Evolutionary conservation across 1,140 invertebrate genomes (phyloP), one percentile per base, ranked within the genome.

Genomic region (Proctacanthus coquilletti): DNA sequence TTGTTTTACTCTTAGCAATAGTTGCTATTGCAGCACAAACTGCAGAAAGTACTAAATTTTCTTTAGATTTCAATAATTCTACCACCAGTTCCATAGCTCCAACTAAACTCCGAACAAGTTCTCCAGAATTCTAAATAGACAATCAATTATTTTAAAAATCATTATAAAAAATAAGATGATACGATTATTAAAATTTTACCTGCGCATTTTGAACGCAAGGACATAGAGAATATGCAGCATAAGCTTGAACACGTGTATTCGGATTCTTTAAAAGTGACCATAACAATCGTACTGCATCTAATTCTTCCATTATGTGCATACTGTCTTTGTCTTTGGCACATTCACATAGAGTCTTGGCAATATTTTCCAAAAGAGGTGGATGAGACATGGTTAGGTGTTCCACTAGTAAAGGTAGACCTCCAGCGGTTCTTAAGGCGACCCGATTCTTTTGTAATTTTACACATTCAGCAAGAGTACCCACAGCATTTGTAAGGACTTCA

Each of bases 201-300:
- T 34, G 11, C 1, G 86, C 82, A 63, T 89, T 78, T 49, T 80
- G 72, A 1, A 95, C 85, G 53, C 87, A 94, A 1, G 88, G 88
- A 40, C 88, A 89, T 19, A 95, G 70, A 1, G 88, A 88, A 60
- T 81, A 77, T 3, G 89, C 91, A 0, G 91, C 88, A 50, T 85
- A 84, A 1, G 84, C 80, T 60, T 89, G 84, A 2, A 89, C 84
- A 44, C 71, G 75, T 39, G 72, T 75, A 32, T 71, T 77, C 21
- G 75, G 71, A 50, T 92, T 88, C 53, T 94, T 95, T 1, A 96
- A 61, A 1, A 95, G 62, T 0, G 89, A 94, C 92, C 92, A 96
- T 32, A 95, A 70, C 1, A 95, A 64, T 40, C 92, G 65, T 1
- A 93, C 83, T 1, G 88, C 92, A 61, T 96, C 92, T 18, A 91